Percentiles rank a stretch among this genome's conserved stretches.
phyloP scores from a whole-genome alignment of 2,797 vertebrate genomes.

The Aldrovandia affinis region DNA sequence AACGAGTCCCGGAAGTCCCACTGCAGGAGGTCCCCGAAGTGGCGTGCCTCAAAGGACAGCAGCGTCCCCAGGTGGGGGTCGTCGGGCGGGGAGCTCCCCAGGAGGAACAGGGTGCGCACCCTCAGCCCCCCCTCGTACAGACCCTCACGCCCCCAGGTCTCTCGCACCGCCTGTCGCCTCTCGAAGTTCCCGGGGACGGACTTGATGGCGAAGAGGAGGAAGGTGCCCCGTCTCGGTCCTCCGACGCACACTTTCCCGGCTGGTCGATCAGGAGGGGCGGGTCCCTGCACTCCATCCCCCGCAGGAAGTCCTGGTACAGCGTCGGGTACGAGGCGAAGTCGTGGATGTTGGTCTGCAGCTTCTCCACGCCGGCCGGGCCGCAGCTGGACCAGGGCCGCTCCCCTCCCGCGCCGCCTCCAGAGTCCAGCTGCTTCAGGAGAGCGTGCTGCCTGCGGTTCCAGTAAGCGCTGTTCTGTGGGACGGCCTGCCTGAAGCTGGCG shows the following conservation, averaged over 20 bases:
- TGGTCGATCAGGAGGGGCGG: constrained; percentile 69
- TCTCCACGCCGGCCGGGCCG: constrained; percentile 47
- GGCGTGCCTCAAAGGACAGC: constrained; percentile 71
- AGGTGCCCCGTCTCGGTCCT: constrained; percentile 39
- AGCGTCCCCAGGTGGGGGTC: constrained; percentile 70
- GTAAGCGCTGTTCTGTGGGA: constrained; percentile 68
- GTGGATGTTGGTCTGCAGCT: constrained; percentile 63
- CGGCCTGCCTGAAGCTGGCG: constrained; percentile 40
- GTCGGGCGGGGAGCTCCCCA: constrained; percentile 61
- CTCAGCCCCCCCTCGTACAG: constrained; percentile 31
- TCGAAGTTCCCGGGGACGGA: constrained; percentile 75
- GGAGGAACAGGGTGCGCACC: constrained; percentile 75
- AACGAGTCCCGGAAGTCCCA: constrained; percentile 85
- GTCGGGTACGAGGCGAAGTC: constrained; percentile 70
- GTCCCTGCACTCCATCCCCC: constrained; percentile 71
- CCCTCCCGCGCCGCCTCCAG: too few species aligned
- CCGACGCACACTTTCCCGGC: constrained; percentile 64
- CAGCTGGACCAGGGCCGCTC: constrained; percentile 57
- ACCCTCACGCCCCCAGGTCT: constrained; percentile 78
- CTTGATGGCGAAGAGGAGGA: constrained; percentile 84
- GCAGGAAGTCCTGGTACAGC: constrained; percentile 71
- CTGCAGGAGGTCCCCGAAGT: constrained; percentile 77
- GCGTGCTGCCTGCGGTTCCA: constrained; percentile 80
- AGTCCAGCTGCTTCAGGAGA: constrained; percentile 53
- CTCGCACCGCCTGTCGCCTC: constrained; percentile 77